Percentiles rank a stretch among this genome's conserved stretches.
Evolutionary conservation across 2,888 invertebrate species (phyloP).

Genomic region (Matsumyia berberina): DNA sequence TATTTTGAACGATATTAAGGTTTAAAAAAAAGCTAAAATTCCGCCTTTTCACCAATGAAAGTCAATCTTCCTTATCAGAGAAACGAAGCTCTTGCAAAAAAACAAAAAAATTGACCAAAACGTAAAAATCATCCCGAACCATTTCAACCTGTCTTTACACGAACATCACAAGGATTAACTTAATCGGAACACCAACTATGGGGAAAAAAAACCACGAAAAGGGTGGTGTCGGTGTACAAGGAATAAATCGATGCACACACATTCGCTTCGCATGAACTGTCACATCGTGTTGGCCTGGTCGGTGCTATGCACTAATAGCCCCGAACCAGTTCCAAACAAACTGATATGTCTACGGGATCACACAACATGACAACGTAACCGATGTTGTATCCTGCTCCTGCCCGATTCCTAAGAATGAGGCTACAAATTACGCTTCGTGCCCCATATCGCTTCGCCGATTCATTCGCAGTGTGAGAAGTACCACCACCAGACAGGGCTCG

Average conservation of each 20-base stretch:
- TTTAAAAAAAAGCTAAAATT: no score
- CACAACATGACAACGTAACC: constrained; percentile 64
- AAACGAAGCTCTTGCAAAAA: not conserved
- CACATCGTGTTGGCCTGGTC: constrained; percentile 33
- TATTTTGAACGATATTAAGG: no score
- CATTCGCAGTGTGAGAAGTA: constrained; percentile 30
- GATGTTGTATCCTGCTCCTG: constrained; percentile 55
- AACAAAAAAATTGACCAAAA: constrained; percentile 33
- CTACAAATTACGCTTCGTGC: constrained; percentile 42
- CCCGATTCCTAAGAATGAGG: constrained; percentile 36
- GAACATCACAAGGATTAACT: constrained; percentile 49
- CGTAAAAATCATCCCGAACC: constrained; percentile 29
- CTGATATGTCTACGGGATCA: constrained; percentile 49
- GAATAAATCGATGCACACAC: constrained; percentile 32
- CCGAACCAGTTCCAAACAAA: constrained; percentile 38
- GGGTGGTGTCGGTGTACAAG: not conserved
- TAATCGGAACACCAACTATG: constrained; percentile 19
- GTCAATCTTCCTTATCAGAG: not conserved
- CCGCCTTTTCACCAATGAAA: no score
- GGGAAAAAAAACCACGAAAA: not conserved
- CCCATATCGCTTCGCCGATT: constrained; percentile 49
- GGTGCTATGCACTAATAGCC: constrained; percentile 20
- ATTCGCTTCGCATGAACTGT: constrained; percentile 49
- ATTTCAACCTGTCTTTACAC: constrained; percentile 28
- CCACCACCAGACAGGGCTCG: constrained; percentile 55